A percentile compares a stretch with the other conserved stretches of the same genome.
phyloP scores from a whole-genome alignment of 2,113 vertebrate genomes.

The Labeo catla region DNA sequence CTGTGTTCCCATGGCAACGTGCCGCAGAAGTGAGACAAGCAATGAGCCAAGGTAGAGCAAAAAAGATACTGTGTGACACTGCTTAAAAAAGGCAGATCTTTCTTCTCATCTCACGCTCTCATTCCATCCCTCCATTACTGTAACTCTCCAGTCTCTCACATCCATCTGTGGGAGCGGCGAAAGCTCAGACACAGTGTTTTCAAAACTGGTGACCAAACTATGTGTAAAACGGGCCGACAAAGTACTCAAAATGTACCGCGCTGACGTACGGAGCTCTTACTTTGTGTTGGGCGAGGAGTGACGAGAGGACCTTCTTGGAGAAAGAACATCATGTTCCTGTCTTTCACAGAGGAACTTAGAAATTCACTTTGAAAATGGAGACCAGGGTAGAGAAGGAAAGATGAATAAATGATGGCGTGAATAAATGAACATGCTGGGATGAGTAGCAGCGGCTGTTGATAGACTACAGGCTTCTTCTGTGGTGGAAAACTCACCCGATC shows the following conservation, averaged over 20 bases:
- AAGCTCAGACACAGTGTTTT: neutral
- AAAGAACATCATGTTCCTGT: slow-evolving; percentile 18
- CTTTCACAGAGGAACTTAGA: slow-evolving; percentile 22
- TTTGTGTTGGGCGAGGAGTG: neutral
- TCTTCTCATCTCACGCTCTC: slow-evolving; percentile 17
- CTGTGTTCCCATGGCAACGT: slow-evolving; percentile 61
- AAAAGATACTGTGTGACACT: slow-evolving; percentile 40
- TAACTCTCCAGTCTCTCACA: slow-evolving; percentile 2
- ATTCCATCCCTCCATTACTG: neutral
- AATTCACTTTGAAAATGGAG: slow-evolving; percentile 48
- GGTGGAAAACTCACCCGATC: slow-evolving; percentile 4
- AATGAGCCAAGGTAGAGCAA: slow-evolving; percentile 53
- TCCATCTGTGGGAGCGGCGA: neutral
- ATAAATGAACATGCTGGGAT: slow-evolving; percentile 45
- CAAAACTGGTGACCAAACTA: neutral
- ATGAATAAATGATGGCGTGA: slow-evolving; percentile 49
- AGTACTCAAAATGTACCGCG: neutral
- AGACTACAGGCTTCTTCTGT: slow-evolving; percentile 3
- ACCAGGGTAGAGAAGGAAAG: slow-evolving; percentile 1
- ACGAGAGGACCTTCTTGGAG: neutral
- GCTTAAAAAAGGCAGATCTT: slow-evolving; percentile 37
- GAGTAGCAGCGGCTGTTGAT: slow-evolving; percentile 24
- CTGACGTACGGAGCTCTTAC: neutral
- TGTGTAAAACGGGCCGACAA: neutral
- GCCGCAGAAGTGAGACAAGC: slow-evolving; percentile 55